A percentile compares a stretch with the other conserved stretches of the same genome.
Conservation (phyloP, 2,888 invertebrate species). For the Cerastis rubricosa region DNA sequence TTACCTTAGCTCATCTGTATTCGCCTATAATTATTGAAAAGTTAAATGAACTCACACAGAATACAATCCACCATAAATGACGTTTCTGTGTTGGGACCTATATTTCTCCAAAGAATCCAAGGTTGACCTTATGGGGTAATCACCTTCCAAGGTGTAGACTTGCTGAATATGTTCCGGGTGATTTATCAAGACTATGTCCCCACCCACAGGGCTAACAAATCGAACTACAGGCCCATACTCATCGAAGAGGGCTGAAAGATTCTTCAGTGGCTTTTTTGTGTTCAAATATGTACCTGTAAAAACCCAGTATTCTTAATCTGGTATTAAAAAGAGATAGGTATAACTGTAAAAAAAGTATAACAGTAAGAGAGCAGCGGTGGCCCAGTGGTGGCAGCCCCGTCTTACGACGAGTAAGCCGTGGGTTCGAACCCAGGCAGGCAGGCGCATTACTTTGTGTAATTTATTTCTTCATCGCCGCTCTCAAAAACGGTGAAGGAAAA, state of each 20-base stretch:
- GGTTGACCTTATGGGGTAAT: slow-evolving; percentile 91
- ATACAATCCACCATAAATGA: slow-evolving; percentile 90
- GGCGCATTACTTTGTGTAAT: no score
- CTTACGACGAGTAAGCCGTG: no score
- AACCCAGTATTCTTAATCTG: neutral
- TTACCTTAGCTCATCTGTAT: neutral
- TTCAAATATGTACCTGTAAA: slow-evolving; percentile 77
- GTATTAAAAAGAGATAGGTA: slow-evolving; percentile 10
- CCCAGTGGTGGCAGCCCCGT: no score
- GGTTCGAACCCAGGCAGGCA: no score
- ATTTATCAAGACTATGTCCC: slow-evolving; percentile 92
- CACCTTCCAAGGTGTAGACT: slow-evolving; percentile 91
- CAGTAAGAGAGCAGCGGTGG: no score
- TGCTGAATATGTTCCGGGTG: slow-evolving; percentile 92
- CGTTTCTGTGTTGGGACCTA: slow-evolving; percentile 89
- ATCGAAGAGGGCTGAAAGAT: slow-evolving; percentile 83
- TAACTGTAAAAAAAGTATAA: no score
- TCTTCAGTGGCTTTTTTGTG: slow-evolving; percentile 77
- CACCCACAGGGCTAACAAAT: slow-evolving; percentile 92
- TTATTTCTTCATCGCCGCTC: no score
- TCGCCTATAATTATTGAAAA: neutral
- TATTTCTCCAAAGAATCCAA: slow-evolving; percentile 92
- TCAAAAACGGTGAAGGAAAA: no score
- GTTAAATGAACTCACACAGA: slow-evolving; percentile 86
- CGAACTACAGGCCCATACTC: slow-evolving; percentile 93